These are phyloP conservation scores for Clivina fossor DNA, from an alignment of 2,888 invertebrate species.

Conservation along the genomic window DNA sequence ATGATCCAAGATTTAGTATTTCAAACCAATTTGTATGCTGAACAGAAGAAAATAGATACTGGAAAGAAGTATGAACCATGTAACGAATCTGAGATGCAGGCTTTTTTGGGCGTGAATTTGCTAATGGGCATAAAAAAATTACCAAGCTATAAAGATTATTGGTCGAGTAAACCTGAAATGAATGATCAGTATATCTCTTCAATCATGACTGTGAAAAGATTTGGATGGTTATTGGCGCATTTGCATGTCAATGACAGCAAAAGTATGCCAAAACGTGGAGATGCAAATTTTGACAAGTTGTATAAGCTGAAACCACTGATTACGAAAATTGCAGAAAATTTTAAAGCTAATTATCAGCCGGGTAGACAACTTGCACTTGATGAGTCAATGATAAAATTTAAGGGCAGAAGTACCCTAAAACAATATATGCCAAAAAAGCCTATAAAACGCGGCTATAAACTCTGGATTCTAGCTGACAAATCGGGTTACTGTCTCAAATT, in stretches of 20 bases:
- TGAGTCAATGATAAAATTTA: constrained; percentile 17
- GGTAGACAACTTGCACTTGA: no score
- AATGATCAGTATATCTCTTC: no score
- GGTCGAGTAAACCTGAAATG: no score
- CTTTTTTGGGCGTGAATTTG: constrained; percentile 12
- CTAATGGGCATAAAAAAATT: constrained; percentile 7
- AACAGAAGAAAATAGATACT: neutral
- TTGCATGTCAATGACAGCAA: no score
- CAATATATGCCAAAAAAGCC: constrained; percentile 36
- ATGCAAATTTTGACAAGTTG: constrained; percentile 8
- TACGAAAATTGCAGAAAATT: constrained; percentile 1
- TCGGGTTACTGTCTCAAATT: constrained; percentile 39
- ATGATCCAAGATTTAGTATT: constrained; percentile 5
- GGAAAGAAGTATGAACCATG: constrained; percentile 3
- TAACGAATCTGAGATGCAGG: constrained; percentile 1
- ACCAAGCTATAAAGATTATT: constrained; percentile 14
- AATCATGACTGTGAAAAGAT: no score
- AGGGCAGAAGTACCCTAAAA: constrained; percentile 19
- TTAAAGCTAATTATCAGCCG: no score
- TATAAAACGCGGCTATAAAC: constrained; percentile 33
- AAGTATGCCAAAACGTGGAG: no score
- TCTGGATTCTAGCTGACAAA: constrained; percentile 35
- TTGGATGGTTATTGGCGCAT: no score
- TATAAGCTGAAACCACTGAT: neutral
- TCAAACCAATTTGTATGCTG: constrained; percentile 3